phyloP scores from a whole-genome alignment of 2,888 invertebrate species.

The Dorcus parallelipipedus region DNA sequence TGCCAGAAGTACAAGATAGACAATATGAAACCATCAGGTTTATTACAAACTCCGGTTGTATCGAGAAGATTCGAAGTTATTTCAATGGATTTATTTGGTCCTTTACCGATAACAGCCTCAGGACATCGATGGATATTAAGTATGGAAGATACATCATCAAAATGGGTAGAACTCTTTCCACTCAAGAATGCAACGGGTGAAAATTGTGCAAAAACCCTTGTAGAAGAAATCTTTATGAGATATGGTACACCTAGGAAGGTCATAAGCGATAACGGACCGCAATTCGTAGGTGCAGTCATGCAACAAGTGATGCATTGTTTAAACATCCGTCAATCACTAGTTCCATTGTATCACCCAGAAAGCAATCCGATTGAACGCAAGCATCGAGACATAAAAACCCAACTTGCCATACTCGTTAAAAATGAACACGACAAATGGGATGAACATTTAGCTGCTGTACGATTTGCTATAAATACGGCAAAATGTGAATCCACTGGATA shows the following conservation, averaged over 20 bases:
- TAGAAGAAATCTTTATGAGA: neutral
- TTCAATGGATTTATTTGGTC: conserved; percentile 9
- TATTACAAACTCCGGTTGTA: conserved; percentile 28
- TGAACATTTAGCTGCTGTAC: too few relatives aligned
- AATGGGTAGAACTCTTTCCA: conserved; percentile 33
- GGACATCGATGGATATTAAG: conserved; percentile 27
- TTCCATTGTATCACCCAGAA: too few relatives aligned
- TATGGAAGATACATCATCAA: conserved; percentile 24
- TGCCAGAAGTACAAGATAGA: conserved; percentile 31
- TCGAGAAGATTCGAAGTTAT: conserved; percentile 5
- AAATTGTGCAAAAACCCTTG: conserved; percentile 11
- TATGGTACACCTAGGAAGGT: neutral
- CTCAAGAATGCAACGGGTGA: conserved; percentile 25
- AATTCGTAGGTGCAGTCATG: neutral
- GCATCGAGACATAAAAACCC: neutral
- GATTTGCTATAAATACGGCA: conserved; percentile 32
- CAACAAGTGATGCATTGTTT: neutral
- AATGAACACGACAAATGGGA: neutral
- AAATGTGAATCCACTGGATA: conserved; percentile 23
- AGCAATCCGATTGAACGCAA: neutral
- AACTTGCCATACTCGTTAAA: neutral
- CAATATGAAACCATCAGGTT: conserved; percentile 30
- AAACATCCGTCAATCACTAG: too few relatives aligned
- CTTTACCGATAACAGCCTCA: conserved; percentile 4
- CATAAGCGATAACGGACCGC: neutral